Conservation (phyloP, 2,888 invertebrate species). For the Actias luna region DNA sequence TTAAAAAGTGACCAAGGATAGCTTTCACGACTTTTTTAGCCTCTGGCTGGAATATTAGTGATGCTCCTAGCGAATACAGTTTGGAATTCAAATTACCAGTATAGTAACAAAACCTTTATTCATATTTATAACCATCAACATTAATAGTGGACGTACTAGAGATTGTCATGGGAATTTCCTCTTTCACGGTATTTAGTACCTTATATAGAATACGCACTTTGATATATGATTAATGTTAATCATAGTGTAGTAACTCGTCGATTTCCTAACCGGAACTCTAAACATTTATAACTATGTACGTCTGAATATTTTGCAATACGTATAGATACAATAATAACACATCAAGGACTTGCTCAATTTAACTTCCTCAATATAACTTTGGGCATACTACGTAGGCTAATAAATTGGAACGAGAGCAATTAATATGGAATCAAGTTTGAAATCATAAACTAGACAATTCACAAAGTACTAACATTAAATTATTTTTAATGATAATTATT, state of each 20-base stretch:
- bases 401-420: neutral
- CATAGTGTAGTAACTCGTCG: conserved; percentile 11
- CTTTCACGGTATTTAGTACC: neutral
- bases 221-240: neutral
- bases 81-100: neutral
- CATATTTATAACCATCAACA: neutral
- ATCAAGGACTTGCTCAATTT: conserved; percentile 34
- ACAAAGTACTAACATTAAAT: neutral
- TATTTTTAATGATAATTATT: neutral
- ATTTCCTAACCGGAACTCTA: conserved; percentile 28
- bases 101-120: neutral
- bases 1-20: no score
- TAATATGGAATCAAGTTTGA: neutral
- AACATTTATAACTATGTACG: conserved; percentile 24
- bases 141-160: neutral
- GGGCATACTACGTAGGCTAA: conserved; percentile 14
- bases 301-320: conserved; percentile 29
- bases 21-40: no score
- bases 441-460: neutral
- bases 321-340: conserved; percentile 28
- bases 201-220: neutral
- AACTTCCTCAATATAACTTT: conserved; percentile 31
- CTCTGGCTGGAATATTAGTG: neutral
- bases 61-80: neutral
- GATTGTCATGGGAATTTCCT: neutral